phyloP scores from a whole-genome alignment of 1,140 invertebrate species.

The Battus philenor region DNA sequence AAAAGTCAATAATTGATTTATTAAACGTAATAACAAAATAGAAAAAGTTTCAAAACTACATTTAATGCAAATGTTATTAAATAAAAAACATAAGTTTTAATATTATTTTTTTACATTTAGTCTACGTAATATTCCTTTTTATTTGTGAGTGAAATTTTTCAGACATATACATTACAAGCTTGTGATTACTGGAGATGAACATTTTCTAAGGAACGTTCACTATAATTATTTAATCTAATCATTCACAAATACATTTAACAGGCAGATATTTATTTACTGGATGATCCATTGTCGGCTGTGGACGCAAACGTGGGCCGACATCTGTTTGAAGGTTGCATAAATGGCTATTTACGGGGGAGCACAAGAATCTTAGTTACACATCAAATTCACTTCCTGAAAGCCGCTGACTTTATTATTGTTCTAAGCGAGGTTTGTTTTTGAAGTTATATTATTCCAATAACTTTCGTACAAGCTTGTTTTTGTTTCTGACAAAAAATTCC shows the following conservation, averaged over 20 bases:
- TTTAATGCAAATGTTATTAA: no score
- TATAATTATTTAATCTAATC: no score
- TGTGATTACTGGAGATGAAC: no score
- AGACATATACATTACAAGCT: no score
- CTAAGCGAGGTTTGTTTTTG: slow-evolving; percentile 79
- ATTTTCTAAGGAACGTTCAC: no score
- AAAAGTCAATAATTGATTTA: no score
- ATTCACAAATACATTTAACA: slow-evolving; percentile 38
- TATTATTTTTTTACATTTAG: no score
- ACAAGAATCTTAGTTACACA: slow-evolving; percentile 88
- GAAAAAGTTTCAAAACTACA: no score
- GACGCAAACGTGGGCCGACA: slow-evolving; percentile 85
- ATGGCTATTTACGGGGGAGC: slow-evolving; percentile 78
- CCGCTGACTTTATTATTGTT: slow-evolving; percentile 86
- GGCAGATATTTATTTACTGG: slow-evolving; percentile 88
- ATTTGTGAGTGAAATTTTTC: no score
- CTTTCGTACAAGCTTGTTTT: not conserved
- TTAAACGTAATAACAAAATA: no score
- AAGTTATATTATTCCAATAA: slow-evolving; percentile 4
- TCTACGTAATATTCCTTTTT: no score
- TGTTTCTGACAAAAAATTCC: not conserved
- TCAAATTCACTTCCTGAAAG: slow-evolving; percentile 87
- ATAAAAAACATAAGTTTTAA: no score
- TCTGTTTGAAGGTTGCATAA: slow-evolving; percentile 83
- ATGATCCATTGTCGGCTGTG: slow-evolving; percentile 90